phyloP scores from a whole-genome alignment of 2,888 invertebrate species.

The Drosophila emarginata region DNA sequence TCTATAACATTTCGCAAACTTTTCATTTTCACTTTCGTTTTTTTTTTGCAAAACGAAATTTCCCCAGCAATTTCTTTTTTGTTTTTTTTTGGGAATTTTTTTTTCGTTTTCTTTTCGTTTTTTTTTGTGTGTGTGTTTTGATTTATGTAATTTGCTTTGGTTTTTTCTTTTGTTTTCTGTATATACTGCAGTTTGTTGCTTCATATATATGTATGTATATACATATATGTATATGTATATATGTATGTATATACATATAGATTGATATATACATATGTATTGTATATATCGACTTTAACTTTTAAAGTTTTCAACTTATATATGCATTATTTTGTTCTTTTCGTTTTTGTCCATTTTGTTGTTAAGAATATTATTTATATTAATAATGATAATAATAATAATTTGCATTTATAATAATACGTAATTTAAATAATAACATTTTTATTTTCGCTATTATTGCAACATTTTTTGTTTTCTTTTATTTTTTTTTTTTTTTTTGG shows the following conservation, averaged over 20 bases:
- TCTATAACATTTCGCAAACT: conserved; percentile 19
- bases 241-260: conserved; percentile 31
- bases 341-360: not conserved
- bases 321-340: conserved; percentile 26
- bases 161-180: conserved; percentile 59
- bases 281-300: conserved; percentile 67
- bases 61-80: too few species aligned
- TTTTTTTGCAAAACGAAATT: not conserved
- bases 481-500: conserved; percentile 25
- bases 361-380: conserved; percentile 45
- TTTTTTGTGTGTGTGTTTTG: conserved; percentile 56
- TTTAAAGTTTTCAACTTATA: conserved; percentile 72
- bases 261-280: conserved; percentile 39
- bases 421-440: conserved; percentile 67
- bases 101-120: not conserved
- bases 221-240: conserved; percentile 35
- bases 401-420: conserved; percentile 63
- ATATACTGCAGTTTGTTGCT: conserved; percentile 66
- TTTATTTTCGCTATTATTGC: conserved; percentile 75
- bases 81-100: conserved; percentile 9
- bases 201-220: conserved; percentile 28
- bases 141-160: conserved; percentile 60
- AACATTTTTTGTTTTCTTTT: conserved; percentile 51
- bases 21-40: conserved; percentile 13
- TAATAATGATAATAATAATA: conserved; percentile 53